phyloP scores from a whole-genome alignment of 2,888 invertebrate genomes.

The Patella pellucida region DNA sequence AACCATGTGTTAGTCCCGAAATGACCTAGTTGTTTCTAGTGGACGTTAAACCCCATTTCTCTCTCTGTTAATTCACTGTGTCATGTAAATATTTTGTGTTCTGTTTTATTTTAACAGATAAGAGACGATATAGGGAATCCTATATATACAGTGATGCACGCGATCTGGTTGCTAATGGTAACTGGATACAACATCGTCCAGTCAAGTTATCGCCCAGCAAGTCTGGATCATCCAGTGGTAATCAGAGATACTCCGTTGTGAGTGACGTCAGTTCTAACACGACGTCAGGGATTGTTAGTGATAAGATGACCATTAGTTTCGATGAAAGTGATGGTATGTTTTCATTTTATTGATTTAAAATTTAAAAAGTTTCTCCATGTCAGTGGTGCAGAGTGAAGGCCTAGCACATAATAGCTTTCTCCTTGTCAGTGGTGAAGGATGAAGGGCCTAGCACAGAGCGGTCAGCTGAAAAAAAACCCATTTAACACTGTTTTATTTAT shows the following conservation, averaged over 20 bases:
- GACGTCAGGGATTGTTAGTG: constrained; percentile 95
- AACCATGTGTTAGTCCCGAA: too few species aligned
- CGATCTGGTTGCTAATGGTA: constrained; percentile 65
- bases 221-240: constrained; percentile 43
- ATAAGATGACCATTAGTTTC: constrained; percentile 89
- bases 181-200: constrained; percentile 41
- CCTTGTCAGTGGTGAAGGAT: too few species aligned
- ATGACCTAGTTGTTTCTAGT: too few species aligned
- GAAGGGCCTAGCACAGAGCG: too few species aligned
- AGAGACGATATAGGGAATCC: constrained; percentile 78
- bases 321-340: constrained; percentile 81
- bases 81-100: too few species aligned
- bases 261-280: constrained; percentile 96
- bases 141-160: constrained; percentile 77
- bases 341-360: neutral
- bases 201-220: constrained; percentile 50
- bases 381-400: neutral
- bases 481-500: too few species aligned
- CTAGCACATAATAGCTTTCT: neutral
- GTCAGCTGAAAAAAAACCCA: too few species aligned
- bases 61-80: too few species aligned
- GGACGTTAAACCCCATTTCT: too few species aligned
- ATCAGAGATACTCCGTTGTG: constrained; percentile 86
- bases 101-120: constrained; percentile 72
- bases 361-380: neutral